Conservation (phyloP, 1,140 invertebrate species). For the Leptonema lineaticorne region DNA sequence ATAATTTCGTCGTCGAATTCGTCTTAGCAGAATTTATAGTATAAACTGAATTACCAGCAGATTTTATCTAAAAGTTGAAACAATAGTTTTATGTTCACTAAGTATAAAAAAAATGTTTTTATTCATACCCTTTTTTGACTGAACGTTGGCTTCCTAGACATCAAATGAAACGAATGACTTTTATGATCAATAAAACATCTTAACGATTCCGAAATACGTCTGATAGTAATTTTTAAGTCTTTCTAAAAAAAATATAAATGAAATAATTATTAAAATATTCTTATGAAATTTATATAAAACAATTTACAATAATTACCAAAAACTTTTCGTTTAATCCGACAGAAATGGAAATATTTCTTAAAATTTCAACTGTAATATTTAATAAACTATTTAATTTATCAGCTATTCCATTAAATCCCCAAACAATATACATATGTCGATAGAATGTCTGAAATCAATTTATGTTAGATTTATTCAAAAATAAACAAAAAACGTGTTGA, state of each 20-base stretch:
- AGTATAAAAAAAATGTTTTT: background rate
- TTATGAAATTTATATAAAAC: background rate
- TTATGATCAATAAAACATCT: background rate
- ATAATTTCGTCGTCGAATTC: background rate
- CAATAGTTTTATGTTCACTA: background rate
- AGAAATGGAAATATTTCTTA: background rate
- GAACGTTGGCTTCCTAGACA: background rate
- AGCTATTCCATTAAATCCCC: conserved; percentile 21
- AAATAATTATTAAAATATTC: too few relatives aligned
- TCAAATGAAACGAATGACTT: background rate
- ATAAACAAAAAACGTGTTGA: conserved; percentile 4
- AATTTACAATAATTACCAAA: conserved; percentile 4
- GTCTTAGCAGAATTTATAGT: background rate
- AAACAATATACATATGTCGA: conserved; percentile 21
- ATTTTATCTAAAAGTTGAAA: background rate
- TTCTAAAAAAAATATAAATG: conserved; percentile 4
- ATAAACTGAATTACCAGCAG: background rate
- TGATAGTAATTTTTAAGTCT: background rate
- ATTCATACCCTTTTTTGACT: background rate
- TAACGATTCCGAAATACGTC: background rate
- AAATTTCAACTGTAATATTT: background rate
- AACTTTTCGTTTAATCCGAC: background rate
- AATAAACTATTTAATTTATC: conserved; percentile 13
- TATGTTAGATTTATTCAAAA: background rate
- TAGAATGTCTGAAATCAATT: conserved; percentile 16